A percentile compares a stretch with the other conserved stretches of the same genome.
These are phyloP conservation scores for Charina bottae DNA, from an alignment of 2,113 vertebrate genomes.

Conservation along the genomic window DNA sequence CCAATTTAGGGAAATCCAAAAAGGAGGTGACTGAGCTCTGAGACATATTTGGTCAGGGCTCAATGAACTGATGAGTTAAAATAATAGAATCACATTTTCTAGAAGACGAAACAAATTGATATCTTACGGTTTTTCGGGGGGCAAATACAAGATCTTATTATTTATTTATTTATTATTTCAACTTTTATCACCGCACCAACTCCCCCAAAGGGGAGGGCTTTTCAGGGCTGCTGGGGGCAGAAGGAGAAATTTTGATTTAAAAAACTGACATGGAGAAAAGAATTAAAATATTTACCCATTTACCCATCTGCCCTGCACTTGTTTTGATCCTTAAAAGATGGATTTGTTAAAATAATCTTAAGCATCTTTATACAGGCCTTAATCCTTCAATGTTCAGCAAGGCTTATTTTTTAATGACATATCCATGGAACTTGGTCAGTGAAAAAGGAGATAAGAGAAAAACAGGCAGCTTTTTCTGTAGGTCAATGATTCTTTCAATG, in stretches of 20 bases:
- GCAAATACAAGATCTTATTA: not conserved
- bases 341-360: not conserved
- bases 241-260: not conserved
- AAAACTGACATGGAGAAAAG: not conserved
- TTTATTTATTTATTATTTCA: too few species aligned
- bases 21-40: not conserved
- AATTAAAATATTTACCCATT: not conserved
- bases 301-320: not conserved
- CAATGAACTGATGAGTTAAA: not conserved
- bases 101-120: not conserved
- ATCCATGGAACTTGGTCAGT: not conserved
- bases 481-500: not conserved
- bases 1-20: not conserved
- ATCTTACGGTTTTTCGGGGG: not conserved
- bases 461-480: not conserved
- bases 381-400: not conserved
- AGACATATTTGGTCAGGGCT: not conserved
- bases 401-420: not conserved
- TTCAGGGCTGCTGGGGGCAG: not conserved
- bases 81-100: not conserved
- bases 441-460: not conserved
- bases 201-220: too few species aligned
- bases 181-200: too few species aligned
- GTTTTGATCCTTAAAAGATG: not conserved
- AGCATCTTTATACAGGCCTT: not conserved